A percentile compares a stretch with the other conserved stretches of the same genome.
Evolutionary conservation across 2,113 vertebrate genomes (phyloP).

Genomic region (Cryptomyrus ogoouensis): DNA sequence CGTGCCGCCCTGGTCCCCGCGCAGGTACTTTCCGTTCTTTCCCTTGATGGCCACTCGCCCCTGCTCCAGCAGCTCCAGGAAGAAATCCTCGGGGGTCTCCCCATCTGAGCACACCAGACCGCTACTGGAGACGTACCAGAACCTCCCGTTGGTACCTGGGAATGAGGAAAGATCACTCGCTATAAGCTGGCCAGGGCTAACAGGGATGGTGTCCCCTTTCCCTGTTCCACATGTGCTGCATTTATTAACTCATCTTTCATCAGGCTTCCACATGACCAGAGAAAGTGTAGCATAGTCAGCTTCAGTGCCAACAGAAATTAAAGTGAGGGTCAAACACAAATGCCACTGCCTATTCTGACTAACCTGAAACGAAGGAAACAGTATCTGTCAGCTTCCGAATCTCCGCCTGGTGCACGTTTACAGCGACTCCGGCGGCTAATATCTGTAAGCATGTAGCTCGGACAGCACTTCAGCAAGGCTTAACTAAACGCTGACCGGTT

Average conservation of each 20-base stretch:
- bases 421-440: background rate
- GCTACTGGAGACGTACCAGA: constrained; percentile 81
- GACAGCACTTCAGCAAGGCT: background rate
- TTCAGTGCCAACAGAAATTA: background rate
- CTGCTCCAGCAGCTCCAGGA: constrained; percentile 81
- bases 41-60: constrained; percentile 80
- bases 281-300: background rate
- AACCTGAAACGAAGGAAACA: background rate
- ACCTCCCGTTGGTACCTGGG: constrained; percentile 75
- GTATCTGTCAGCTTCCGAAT: background rate
- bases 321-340: background rate
- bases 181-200: background rate
- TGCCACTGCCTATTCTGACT: background rate
- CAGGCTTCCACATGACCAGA: background rate
- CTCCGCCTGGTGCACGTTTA: background rate
- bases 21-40: constrained; percentile 79
- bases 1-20: constrained; percentile 81
- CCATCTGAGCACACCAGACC: constrained; percentile 80
- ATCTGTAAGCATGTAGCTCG: background rate
- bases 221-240: background rate
- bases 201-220: background rate
- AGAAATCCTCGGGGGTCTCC: constrained; percentile 83
- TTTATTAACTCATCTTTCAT: background rate
- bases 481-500: background rate
- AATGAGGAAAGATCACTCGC: background rate